phyloP scores from a whole-genome alignment of 2,888 invertebrate species.

The Cataglyphis cursor region DNA sequence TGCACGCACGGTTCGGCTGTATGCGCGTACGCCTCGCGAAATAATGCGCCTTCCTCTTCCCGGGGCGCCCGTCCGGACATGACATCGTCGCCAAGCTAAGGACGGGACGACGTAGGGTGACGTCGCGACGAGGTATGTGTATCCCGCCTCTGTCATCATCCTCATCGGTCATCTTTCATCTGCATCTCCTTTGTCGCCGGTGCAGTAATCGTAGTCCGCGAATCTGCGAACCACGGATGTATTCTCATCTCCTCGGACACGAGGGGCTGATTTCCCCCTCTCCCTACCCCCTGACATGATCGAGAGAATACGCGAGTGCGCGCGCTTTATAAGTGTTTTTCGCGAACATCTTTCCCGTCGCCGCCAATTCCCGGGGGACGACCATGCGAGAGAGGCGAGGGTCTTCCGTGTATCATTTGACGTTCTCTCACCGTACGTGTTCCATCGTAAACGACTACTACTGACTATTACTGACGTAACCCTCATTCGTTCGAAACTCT shows the following conservation, averaged over 20 bases:
- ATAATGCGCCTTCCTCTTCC: constrained; percentile 13
- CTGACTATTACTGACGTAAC: constrained; percentile 27
- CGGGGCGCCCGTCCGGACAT: constrained; percentile 1
- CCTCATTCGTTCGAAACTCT: neutral
- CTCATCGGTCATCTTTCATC: too few species aligned
- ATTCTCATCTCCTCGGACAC: too few species aligned
- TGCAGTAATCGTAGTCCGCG: neutral
- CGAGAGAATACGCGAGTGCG: neutral
- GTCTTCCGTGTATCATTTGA: neutral
- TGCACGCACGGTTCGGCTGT: constrained; percentile 86
- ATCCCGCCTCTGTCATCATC: neutral
- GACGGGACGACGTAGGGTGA: constrained; percentile 30
- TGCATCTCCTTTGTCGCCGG: neutral
- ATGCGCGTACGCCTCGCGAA: constrained; percentile 63
- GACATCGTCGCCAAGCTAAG: constrained; percentile 6
- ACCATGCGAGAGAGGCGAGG: neutral
- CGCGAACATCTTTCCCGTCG: neutral
- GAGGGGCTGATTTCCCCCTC: neutral
- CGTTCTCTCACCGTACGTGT: constrained; percentile 7
- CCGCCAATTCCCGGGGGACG: neutral
- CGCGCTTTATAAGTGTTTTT: neutral
- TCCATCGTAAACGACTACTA: neutral
- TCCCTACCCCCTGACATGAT: too few species aligned
- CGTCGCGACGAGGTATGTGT: constrained; percentile 59
- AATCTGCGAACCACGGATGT: neutral